phyloP scores from a whole-genome alignment of 2,113 vertebrate species.

The Symphodus melops region DNA sequence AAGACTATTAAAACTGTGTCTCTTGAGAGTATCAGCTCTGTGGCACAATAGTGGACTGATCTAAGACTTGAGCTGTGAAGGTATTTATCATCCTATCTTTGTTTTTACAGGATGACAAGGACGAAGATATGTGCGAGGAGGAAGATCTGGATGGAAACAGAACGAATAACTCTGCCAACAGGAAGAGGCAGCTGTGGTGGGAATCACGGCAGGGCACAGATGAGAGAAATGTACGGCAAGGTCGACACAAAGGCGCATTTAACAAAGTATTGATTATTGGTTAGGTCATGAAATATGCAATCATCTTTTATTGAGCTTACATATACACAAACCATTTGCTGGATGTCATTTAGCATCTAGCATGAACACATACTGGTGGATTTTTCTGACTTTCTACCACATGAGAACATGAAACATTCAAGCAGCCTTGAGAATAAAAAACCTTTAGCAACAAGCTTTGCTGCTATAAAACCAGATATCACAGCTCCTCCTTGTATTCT shows the following conservation, averaged over 20 bases:
- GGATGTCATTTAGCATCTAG: background rate
- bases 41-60: background rate
- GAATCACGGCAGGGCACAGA: conserved; percentile 89
- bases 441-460: no score
- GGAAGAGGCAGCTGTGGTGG: conserved; percentile 92
- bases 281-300: conserved; percentile 8
- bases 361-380: background rate
- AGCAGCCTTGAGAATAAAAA: no score
- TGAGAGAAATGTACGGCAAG: conserved; percentile 90
- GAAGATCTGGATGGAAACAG: conserved; percentile 80
- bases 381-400: background rate
- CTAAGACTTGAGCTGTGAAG: background rate
- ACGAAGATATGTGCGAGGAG: conserved; percentile 83
- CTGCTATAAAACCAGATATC: no score
- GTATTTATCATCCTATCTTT: conserved; percentile 30
- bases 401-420: background rate
- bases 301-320: background rate
- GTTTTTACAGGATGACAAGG: conserved; percentile 79
- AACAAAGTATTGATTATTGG: conserved; percentile 3
- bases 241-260: background rate
- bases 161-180: conserved; percentile 83
- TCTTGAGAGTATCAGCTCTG: background rate
- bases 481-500: no score
- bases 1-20: conserved; percentile 1
- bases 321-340: background rate